Evolutionary conservation across 2,113 vertebrate species (phyloP).

Genomic region (Orcinus orca): DNA sequence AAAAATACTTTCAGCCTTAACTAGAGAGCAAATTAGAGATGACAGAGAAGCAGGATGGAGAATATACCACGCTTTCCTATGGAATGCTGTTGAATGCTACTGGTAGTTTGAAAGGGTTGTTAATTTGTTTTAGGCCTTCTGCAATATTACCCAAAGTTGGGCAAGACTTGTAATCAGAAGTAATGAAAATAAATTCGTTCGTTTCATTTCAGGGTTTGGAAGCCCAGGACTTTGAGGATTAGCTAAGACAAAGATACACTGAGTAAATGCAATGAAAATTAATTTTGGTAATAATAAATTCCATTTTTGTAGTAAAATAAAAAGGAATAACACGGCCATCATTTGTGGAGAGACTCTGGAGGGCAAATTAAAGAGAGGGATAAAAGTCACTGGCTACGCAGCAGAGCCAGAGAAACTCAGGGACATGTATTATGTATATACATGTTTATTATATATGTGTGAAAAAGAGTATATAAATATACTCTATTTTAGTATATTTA

Average conservation of each 20-base stretch:
- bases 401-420: background rate
- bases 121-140: background rate
- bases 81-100: background rate
- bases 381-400: background rate
- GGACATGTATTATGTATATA: background rate
- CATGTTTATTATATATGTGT: background rate
- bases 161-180: background rate
- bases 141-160: background rate
- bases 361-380: background rate
- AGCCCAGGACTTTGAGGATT: background rate
- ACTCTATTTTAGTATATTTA: no score
- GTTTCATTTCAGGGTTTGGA: constrained; percentile 15
- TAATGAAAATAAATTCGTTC: background rate
- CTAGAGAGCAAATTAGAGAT: background rate
- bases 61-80: background rate
- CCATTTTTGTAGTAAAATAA: constrained; percentile 7
- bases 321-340: background rate
- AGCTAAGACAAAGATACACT: background rate
- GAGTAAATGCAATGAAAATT: constrained; percentile 8
- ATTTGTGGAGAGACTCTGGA: background rate
- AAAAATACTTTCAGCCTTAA: background rate
- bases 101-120: background rate
- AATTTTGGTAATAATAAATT: constrained; percentile 35
- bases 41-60: background rate
- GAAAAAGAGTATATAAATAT: no score